These are phyloP conservation scores for Serranus cabrilla DNA, from an alignment of 2,797 vertebrate species.

Conservation along the genomic window DNA sequence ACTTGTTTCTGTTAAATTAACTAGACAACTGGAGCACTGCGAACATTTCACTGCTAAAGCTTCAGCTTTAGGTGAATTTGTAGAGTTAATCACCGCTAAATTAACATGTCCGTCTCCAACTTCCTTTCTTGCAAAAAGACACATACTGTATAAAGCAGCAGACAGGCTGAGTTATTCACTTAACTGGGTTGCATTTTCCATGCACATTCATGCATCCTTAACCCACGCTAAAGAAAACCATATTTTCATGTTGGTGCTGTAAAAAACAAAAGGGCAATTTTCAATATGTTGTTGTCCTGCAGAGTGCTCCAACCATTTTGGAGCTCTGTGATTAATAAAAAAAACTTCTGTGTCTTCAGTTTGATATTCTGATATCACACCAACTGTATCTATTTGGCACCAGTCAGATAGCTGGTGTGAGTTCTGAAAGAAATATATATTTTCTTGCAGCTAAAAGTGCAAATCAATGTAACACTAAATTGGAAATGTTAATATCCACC, in stretches of 20 bases:
- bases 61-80: neutral
- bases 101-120: constrained; percentile 13
- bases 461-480: neutral
- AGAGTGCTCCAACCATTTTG: neutral
- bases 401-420: neutral
- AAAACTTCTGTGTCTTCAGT: neutral
- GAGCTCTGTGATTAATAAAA: neutral
- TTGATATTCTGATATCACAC: neutral
- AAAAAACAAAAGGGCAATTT: too few species aligned
- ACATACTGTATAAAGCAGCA: neutral
- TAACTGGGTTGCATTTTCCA: neutral
- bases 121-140: constrained; percentile 10
- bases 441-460: neutral
- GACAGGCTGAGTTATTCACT: neutral
- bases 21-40: neutral
- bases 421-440: constrained; percentile 1
- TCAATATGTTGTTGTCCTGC: too few species aligned
- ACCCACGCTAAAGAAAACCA: neutral
- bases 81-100: constrained; percentile 19
- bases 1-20: constrained; percentile 25
- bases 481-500: neutral
- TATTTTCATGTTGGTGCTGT: neutral
- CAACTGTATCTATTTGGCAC: neutral
- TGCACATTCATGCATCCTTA: neutral
- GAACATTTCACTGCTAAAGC: neutral